Conservation (phyloP, 2,113 vertebrate genomes). For the Cinclus cinclus region DNA sequence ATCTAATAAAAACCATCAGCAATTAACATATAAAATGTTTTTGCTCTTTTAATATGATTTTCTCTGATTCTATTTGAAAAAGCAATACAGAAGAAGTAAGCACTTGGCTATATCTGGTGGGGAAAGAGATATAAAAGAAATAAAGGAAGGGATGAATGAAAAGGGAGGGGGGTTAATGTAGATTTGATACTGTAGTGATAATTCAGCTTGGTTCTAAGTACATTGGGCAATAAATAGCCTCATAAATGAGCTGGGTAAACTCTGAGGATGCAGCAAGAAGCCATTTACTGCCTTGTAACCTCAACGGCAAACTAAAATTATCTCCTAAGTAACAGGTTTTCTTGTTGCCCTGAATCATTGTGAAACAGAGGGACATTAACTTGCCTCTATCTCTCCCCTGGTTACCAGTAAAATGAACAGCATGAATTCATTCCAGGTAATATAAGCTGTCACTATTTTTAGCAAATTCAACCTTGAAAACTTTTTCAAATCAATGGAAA, state of each 20-base stretch:
- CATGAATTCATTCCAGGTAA: conserved; percentile 47
- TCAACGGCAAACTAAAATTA: conserved; percentile 68
- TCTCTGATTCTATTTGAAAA: neutral
- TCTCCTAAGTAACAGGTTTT: conserved; percentile 74
- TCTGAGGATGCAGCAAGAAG: conserved; percentile 56
- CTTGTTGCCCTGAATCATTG: conserved; percentile 69
- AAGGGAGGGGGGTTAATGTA: neutral
- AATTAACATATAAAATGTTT: conserved; percentile 48
- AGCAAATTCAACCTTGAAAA: conserved; percentile 41
- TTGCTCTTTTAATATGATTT: conserved; percentile 4
- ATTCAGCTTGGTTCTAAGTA: conserved; percentile 59
- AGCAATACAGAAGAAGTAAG: neutral
- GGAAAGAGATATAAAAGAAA: conserved; percentile 33
- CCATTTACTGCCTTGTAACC: conserved; percentile 70
- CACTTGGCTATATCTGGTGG: neutral
- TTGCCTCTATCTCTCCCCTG: conserved; percentile 64
- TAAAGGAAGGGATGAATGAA: conserved; percentile 26
- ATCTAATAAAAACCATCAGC: conserved; percentile 23
- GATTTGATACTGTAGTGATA: conserved; percentile 38
- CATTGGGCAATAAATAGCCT: conserved; percentile 39
- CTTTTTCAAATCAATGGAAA: neutral
- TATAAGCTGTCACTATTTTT: conserved; percentile 16
- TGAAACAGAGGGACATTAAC: conserved; percentile 50
- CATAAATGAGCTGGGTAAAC: conserved; percentile 65
- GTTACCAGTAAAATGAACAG: conserved; percentile 60